Base-by-base conservation (phyloP, 23 tunicate species). In the Corella eumyota region DNA sequence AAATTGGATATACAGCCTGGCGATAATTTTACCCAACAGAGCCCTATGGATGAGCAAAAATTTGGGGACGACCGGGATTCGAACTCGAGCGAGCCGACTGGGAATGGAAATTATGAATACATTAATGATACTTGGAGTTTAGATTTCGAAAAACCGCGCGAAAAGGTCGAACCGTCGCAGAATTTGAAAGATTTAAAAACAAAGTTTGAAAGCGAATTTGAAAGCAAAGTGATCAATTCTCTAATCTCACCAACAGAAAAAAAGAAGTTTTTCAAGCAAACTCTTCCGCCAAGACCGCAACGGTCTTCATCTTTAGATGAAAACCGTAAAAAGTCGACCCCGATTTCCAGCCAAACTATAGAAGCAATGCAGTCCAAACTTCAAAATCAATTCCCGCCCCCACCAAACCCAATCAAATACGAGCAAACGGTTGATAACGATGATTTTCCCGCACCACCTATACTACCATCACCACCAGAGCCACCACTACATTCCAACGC, bases 381-480 rank as follows among this genome's bases (percentile, higher is more conserved):
- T 21, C 52, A 2, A 17, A 54, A 26, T 32, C 60, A 37, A 25
- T 32, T 32, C 17, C 25, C 29, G 34, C 78, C 61, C 13, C 56
- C 37, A 25, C 53, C 68, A n/a, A 47, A 25, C 49, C 32, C 2
- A 20, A n/a, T 1, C 21, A 48, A 61, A 50, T 6, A 20, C 6
- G 30, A 49, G 29, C 61, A 31, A 0, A 9, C 30, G 2, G 31
- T 61, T 22, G 68, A 72, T 28, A 47, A 54, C 36, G 27, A 32
- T 24, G 78, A 72, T 25, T 32, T 72, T 11, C 78, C 78, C 6
- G 68, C 78, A 28, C 78, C 68, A 1, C 78, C 78, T 1, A 50
- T 61, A 13, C 25, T 72, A 9, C 78, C 78, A 1, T 50, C 78
- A 22, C 66, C 66, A 19, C 63, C 58, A n/a, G 56, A 52, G 25